Percentiles rank a stretch among this genome's conserved stretches.
phyloP scores from a whole-genome alignment of 2,113 vertebrate species.

The Merops nubicus region DNA sequence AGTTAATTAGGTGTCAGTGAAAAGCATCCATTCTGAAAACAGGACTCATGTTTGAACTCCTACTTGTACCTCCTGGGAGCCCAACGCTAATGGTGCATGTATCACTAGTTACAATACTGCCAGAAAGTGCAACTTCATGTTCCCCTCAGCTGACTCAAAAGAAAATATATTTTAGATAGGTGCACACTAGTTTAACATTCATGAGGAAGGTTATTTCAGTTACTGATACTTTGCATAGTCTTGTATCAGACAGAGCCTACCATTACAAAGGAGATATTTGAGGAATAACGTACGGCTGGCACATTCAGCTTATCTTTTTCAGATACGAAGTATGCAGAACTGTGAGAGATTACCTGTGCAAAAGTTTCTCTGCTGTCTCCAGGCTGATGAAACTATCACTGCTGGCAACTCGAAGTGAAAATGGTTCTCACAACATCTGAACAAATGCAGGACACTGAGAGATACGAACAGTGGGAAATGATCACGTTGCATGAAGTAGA shows the following conservation, averaged over 20 bases:
- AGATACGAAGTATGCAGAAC: neutral
- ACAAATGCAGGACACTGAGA: neutral
- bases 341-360: neutral
- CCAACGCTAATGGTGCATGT: rapidly evolving
- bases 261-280: neutral
- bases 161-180: neutral
- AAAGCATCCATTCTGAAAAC: neutral
- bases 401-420: neutral
- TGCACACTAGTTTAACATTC: neutral
- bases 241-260: neutral
- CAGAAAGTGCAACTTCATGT: neutral
- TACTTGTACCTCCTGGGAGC: neutral
- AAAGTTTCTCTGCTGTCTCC: neutral
- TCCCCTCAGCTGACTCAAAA: neutral
- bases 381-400: neutral
- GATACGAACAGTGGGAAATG: neutral
- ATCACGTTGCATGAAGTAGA: neutral
- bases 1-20: neutral
- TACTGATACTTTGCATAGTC: neutral
- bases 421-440: neutral
- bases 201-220: neutral
- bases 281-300: neutral
- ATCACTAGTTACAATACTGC: neutral
- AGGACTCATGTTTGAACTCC: neutral
- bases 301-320: neutral